Percentiles rank a stretch among this genome's conserved stretches.
Evolutionary conservation across 2,797 vertebrate genomes (phyloP).

Genomic region (Falco berigora): DNA sequence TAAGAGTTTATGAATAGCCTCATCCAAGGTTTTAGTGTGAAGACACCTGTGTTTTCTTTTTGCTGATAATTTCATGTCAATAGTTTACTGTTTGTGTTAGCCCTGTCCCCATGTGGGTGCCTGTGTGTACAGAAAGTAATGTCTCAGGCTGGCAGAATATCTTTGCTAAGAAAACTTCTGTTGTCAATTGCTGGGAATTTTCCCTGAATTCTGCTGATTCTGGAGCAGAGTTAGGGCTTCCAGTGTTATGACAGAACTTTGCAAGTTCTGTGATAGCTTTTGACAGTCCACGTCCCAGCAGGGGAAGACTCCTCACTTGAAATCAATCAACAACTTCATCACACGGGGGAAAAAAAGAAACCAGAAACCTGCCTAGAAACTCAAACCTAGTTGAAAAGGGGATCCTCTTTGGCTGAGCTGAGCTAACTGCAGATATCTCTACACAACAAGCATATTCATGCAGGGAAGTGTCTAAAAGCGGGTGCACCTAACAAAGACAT

Average conservation of each 20-base stretch:
- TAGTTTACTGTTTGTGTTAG: not conserved
- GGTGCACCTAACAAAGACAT: not conserved
- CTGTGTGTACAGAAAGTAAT: not conserved
- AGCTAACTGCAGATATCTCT: not conserved
- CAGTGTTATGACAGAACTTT: not conserved
- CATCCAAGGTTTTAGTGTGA: not conserved
- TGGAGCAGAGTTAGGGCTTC: not conserved
- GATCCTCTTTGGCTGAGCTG: not conserved
- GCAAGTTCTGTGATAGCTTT: conserved; percentile 17
- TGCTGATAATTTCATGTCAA: not conserved
- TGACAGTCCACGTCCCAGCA: conserved; percentile 24
- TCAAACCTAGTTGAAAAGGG: not conserved
- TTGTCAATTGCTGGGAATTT: not conserved
- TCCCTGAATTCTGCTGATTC: not conserved
- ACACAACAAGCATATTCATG: not conserved
- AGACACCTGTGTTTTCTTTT: not conserved
- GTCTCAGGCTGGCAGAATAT: not conserved
- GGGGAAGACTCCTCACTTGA: not conserved
- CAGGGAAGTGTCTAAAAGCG: not conserved
- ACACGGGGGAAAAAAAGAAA: not conserved
- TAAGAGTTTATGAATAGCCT: not conserved
- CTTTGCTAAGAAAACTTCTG: not conserved
- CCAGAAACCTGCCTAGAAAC: not conserved
- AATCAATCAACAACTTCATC: conserved; percentile 3
- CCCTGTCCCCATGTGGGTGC: not conserved